A percentile compares a stretch with the other conserved stretches of the same genome.
Conservation (phyloP, 2,888 invertebrate genomes). For the Lasioglossum villosulum region DNA sequence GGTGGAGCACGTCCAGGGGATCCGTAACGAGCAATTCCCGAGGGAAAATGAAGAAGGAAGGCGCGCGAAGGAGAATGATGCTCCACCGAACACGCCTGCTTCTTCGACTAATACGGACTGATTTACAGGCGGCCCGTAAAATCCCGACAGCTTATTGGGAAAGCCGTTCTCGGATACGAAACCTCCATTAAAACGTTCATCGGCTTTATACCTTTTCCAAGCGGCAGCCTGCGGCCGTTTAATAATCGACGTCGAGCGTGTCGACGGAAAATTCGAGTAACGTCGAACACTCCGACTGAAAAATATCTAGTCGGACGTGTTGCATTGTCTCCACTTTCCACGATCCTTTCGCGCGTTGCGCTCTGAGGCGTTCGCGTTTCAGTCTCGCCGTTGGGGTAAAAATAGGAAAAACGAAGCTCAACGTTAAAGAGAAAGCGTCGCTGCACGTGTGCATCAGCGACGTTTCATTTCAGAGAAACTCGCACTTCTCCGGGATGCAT, state of each 20-base stretch:
- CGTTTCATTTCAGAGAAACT: not conserved
- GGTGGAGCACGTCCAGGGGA: not conserved
- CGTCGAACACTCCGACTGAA: not conserved
- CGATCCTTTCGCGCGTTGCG: not conserved
- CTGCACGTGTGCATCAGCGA: not conserved
- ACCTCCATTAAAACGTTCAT: slow-evolving; percentile 20
- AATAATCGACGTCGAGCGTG: not conserved
- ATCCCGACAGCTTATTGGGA: slow-evolving; percentile 25
- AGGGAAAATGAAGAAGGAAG: slow-evolving; percentile 8
- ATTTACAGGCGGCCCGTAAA: slow-evolving; percentile 25
- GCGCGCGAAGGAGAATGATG: not conserved
- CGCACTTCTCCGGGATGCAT: not conserved
- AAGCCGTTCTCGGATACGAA: not conserved
- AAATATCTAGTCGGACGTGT: not conserved
- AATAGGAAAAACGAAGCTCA: not conserved
- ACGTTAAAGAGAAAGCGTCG: not conserved
- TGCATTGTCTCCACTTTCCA: not conserved
- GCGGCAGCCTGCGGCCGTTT: not conserved
- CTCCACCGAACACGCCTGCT: not conserved
- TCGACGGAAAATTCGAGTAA: not conserved
- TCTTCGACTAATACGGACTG: slow-evolving; percentile 6
- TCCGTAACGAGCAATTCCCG: slow-evolving; percentile 20
- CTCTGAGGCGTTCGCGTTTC: not conserved
- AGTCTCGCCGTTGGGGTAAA: not conserved
- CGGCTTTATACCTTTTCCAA: slow-evolving; percentile 7